Percentiles rank a stretch among this genome's conserved stretches.
Evolutionary conservation across 2,113 vertebrate species (phyloP).

Genomic region (Alligator sinensis): DNA sequence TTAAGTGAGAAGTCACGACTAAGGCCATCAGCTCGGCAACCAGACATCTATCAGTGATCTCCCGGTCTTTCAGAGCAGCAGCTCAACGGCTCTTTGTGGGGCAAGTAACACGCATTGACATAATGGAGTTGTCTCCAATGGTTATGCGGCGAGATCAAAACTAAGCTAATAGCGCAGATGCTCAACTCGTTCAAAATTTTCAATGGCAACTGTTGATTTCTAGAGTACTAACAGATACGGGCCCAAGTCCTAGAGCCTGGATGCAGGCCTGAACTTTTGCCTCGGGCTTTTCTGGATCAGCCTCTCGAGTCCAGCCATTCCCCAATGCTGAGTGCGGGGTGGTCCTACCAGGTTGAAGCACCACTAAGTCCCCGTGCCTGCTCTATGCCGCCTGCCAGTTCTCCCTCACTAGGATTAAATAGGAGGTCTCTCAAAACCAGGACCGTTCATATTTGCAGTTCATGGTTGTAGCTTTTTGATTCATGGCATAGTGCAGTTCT

Average conservation of each 20-base stretch:
- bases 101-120: no score
- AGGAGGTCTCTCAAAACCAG: not conserved
- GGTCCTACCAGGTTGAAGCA: not conserved
- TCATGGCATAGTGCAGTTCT: not conserved
- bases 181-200: not conserved
- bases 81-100: no score
- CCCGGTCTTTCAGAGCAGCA: no score
- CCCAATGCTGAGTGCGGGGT: not conserved
- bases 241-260: not conserved
- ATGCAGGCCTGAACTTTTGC: not conserved
- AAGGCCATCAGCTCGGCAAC: no score
- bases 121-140: not conserved
- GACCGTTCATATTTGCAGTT: not conserved
- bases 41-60: no score
- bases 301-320: not conserved
- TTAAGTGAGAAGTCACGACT: no score
- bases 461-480: not conserved
- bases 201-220: not conserved
- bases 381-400: no score
- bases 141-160: not conserved
- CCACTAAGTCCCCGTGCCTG: no score
- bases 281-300: not conserved
- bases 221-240: not conserved
- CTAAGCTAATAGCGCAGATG: not conserved
- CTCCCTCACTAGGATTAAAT: not conserved